Conservation (phyloP, 2,888 invertebrate species). For the Watsonalla cultraria region DNA sequence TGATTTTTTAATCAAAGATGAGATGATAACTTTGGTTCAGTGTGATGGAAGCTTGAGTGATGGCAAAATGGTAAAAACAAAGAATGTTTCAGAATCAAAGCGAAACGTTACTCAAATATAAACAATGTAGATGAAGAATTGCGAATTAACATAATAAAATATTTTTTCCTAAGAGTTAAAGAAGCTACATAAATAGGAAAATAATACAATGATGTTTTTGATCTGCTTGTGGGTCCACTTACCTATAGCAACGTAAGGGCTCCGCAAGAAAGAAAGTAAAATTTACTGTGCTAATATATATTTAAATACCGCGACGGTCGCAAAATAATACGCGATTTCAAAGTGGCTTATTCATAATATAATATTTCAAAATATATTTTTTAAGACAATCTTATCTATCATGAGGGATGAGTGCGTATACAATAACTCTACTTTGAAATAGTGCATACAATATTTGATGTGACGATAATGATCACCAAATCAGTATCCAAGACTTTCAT, state of each 20-base stretch:
- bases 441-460: constrained; percentile 6
- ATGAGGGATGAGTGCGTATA: constrained; percentile 16
- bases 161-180: constrained; percentile 37
- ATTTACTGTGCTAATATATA: constrained; percentile 73
- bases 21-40: constrained; percentile 27
- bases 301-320: constrained; percentile 50
- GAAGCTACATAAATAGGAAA: constrained; percentile 59
- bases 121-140: constrained; percentile 47
- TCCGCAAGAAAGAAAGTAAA: constrained; percentile 79
- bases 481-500: constrained; percentile 11
- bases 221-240: constrained; percentile 70
- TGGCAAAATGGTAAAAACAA: constrained; percentile 50
- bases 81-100: constrained; percentile 68
- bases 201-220: constrained; percentile 42
- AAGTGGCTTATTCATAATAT: constrained; percentile 9
- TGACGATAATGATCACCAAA: background rate
- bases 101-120: constrained; percentile 76
- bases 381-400: constrained; percentile 5
- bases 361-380: constrained; percentile 10
- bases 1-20: constrained; percentile 24
- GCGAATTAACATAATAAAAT: constrained; percentile 52
- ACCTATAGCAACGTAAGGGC: constrained; percentile 77
- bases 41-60: constrained; percentile 52
- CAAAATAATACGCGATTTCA: constrained; percentile 44
- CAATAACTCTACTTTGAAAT: constrained; percentile 11